Conservation (phyloP, 2,888 invertebrate genomes). For the Electrophaes corylata region DNA sequence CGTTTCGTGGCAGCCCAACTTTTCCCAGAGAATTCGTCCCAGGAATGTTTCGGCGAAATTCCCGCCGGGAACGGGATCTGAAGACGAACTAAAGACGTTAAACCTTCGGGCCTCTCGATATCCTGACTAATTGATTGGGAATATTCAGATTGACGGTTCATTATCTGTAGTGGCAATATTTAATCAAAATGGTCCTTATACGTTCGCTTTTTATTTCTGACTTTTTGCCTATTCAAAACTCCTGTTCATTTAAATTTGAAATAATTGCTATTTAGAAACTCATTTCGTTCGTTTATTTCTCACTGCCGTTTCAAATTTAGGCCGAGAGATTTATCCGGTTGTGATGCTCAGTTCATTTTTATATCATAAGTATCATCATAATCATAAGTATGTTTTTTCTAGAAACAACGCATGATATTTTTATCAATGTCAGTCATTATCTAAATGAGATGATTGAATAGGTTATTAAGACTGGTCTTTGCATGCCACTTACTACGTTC, state of each 20-base stretch:
- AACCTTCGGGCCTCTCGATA: constrained; percentile 58
- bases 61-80: constrained; percentile 56
- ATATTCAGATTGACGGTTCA: constrained; percentile 36
- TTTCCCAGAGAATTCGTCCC: constrained; percentile 71
- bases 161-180: constrained; percentile 19
- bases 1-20: constrained; percentile 53
- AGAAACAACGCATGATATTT: too few relatives aligned
- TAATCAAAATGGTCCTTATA: not conserved
- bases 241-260: not conserved
- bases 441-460: too few relatives aligned
- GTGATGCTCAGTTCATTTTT: not conserved
- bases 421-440: not conserved
- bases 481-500: too few relatives aligned
- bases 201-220: not conserved
- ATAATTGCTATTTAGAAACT: not conserved
- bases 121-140: constrained; percentile 38
- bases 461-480: too few relatives aligned
- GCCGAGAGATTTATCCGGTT: too few relatives aligned
- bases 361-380: not conserved
- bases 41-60: constrained; percentile 74
- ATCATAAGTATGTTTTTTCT: too few relatives aligned
- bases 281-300: not conserved
- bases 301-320: too few relatives aligned
- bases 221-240: not conserved
- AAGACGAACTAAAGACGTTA: constrained; percentile 74